Conservation (phyloP, 2,113 vertebrate genomes). For the Mastomys coucha region DNA sequence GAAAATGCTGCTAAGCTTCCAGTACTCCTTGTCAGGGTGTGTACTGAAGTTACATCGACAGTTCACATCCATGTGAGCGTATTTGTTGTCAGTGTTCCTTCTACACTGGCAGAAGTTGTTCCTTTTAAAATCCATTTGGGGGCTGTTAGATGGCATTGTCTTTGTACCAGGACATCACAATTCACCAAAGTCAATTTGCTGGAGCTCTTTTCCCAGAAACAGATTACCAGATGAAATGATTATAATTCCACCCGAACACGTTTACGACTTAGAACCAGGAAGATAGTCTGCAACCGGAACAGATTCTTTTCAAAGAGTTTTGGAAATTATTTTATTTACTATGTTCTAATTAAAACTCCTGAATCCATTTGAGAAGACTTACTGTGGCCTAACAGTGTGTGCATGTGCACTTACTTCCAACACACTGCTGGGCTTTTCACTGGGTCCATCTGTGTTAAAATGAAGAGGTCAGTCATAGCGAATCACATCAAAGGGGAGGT, state of each 20-base stretch:
- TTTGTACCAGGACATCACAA: slow-evolving; percentile 52
- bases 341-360: slow-evolving; percentile 57
- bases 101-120: slow-evolving; percentile 6
- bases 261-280: slow-evolving; percentile 45
- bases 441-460: slow-evolving; percentile 75
- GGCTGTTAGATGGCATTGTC: background rate
- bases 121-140: slow-evolving; percentile 70
- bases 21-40: slow-evolving; percentile 65
- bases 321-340: slow-evolving; percentile 50
- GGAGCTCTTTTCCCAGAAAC: slow-evolving; percentile 6
- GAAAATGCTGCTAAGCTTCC: slow-evolving; percentile 63
- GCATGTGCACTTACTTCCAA: slow-evolving; percentile 72
- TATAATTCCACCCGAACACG: slow-evolving; percentile 43
- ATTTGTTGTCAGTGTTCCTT: slow-evolving; percentile 43
- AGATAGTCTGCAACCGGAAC: slow-evolving; percentile 48
- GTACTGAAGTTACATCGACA: slow-evolving; percentile 46
- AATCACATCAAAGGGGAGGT: slow-evolving; percentile 85
- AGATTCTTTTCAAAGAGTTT: slow-evolving; percentile 32
- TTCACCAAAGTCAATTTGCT: slow-evolving; percentile 39
- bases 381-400: slow-evolving; percentile 35
- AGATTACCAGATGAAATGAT: slow-evolving; percentile 62
- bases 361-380: slow-evolving; percentile 68
- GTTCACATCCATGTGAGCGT: background rate
- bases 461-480: slow-evolving; percentile 79
- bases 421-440: slow-evolving; percentile 72